Conservation (phyloP, 2,888 invertebrate genomes). For the Cotesia congregata region DNA sequence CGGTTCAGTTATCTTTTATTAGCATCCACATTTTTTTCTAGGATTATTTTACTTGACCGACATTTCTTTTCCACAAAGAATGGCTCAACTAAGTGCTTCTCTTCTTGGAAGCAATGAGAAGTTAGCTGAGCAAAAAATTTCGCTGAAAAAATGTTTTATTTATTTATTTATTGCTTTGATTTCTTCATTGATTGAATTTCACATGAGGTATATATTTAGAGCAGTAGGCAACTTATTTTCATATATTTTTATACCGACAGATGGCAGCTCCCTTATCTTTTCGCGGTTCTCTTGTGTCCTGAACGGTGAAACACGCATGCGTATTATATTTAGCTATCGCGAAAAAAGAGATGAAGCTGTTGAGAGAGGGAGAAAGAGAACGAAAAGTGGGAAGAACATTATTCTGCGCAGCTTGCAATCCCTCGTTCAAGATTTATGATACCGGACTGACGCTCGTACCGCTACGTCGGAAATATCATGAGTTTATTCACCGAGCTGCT, state of each 20-base stretch:
- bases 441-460: conserved; percentile 14
- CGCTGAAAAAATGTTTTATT: conserved; percentile 7
- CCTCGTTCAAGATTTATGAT: conserved; percentile 34
- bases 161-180: background rate
- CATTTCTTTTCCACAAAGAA: conserved; percentile 7
- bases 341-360: conserved; percentile 8
- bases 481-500: conserved; percentile 30
- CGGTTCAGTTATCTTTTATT: conserved; percentile 49
- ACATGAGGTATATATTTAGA: conserved; percentile 44
- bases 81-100: background rate
- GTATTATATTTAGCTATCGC: background rate
- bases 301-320: conserved; percentile 22
- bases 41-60: conserved; percentile 7
- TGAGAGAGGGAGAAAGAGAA: conserved; percentile 6
- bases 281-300: conserved; percentile 49
- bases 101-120: background rate
- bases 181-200: background rate
- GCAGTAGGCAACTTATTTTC: conserved; percentile 43
- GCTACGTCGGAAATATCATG: conserved; percentile 22
- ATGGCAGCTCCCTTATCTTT: conserved; percentile 69
- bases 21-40: conserved; percentile 41
- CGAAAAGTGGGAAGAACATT: conserved; percentile 22
- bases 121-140: background rate
- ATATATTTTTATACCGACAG: conserved; percentile 65
- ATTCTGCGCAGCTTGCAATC: conserved; percentile 23